phyloP scores from a whole-genome alignment of 2,113 vertebrate genomes.

The Galbula dea region DNA sequence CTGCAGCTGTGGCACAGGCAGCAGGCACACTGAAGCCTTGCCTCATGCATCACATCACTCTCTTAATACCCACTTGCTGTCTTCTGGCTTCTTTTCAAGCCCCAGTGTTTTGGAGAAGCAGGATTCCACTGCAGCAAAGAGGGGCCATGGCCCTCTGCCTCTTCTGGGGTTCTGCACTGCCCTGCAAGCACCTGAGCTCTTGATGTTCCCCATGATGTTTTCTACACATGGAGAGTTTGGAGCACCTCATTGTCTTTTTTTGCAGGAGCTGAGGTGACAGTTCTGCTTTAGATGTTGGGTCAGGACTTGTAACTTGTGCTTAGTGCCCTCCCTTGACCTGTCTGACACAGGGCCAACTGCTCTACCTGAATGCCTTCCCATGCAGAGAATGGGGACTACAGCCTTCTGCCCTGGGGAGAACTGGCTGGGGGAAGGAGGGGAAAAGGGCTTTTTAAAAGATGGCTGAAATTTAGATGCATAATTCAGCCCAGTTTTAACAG shows the following conservation, averaged over 20 bases:
- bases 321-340: neutral
- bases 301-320: neutral
- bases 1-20: neutral
- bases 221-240: neutral
- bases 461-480: neutral
- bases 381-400: neutral
- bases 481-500: neutral
- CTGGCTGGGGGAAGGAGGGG: neutral
- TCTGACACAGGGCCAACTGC: neutral
- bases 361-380: neutral
- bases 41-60: neutral
- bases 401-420: neutral
- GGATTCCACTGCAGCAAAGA: neutral
- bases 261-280: neutral
- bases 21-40: slow-evolving; percentile 22
- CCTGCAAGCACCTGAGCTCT: neutral
- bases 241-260: neutral
- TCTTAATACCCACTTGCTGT: neutral
- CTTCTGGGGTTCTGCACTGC: neutral
- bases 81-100: neutral
- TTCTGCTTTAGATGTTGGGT: neutral
- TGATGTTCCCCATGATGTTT: neutral
- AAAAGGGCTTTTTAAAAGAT: neutral
- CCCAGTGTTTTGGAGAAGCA: neutral
- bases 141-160: neutral